Evolutionary conservation across 2,113 vertebrate species (phyloP).

Genomic region (Lathamus discolor): DNA sequence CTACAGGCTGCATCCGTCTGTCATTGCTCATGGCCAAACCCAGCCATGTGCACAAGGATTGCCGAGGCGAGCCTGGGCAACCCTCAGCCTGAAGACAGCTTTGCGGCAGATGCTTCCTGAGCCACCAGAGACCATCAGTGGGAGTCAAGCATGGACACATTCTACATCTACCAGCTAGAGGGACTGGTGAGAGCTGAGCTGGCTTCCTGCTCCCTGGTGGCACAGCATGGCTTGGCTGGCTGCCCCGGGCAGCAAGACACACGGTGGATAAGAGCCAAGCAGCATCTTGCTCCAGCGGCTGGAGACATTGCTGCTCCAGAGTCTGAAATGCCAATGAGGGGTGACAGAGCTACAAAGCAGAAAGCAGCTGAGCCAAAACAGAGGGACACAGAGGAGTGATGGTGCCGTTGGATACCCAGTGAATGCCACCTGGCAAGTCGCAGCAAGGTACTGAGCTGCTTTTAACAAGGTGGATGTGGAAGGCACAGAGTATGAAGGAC

Average conservation of each 20-base stretch:
- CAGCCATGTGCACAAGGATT: rapidly evolving
- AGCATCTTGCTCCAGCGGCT: background rate
- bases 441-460: background rate
- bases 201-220: background rate
- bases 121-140: rapidly evolving
- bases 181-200: background rate
- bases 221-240: rapidly evolving
- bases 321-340: background rate
- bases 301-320: background rate
- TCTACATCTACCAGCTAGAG: background rate
- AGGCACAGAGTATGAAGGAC: background rate
- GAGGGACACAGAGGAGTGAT: background rate
- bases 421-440: background rate
- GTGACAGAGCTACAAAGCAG: background rate
- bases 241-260: background rate
- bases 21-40: background rate
- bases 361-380: background rate
- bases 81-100: background rate
- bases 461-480: background rate
- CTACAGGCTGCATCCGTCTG: background rate
- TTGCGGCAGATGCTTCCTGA: background rate
- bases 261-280: background rate
- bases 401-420: background rate
- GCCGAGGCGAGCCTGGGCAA: background rate
- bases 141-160: rapidly evolving